Percentiles rank a stretch among this genome's conserved stretches.
Evolutionary conservation across 1,140 invertebrate species (phyloP).

Genomic region (Caenorhabditis tropicalis): DNA sequence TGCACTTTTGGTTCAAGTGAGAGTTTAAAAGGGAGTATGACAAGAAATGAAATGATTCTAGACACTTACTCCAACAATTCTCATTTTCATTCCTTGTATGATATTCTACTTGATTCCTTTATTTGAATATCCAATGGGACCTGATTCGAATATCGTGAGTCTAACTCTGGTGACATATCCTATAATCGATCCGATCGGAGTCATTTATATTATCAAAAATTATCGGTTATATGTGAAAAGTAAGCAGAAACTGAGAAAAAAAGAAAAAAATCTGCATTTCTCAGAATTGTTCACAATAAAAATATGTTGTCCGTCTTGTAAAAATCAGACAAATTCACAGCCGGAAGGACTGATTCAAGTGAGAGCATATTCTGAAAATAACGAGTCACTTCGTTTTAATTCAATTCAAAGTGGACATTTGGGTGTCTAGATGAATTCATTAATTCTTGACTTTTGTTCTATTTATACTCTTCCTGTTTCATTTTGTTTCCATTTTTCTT

Average conservation of each 20-base stretch:
- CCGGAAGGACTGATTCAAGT: neutral
- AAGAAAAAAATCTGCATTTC: neutral
- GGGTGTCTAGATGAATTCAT: neutral
- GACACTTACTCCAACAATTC: neutral
- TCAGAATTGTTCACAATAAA: neutral
- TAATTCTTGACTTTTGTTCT: neutral
- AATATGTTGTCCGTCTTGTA: neutral
- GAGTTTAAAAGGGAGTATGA: neutral
- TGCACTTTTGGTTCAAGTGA: neutral
- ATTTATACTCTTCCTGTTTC: neutral
- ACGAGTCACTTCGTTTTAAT: neutral
- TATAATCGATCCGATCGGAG: neutral
- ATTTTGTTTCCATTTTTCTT: neutral
- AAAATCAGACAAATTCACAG: neutral
- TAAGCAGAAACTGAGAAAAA: neutral
- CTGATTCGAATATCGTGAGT: neutral
- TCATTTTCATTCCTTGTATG: neutral
- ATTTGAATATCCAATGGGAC: neutral
- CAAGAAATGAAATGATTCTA: neutral
- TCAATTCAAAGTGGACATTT: neutral
- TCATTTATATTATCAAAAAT: neutral
- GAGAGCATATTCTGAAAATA: neutral
- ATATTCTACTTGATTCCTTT: neutral
- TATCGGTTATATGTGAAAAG: neutral
- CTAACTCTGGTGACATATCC: neutral